Percentiles rank a stretch among this genome's conserved stretches.
Conservation (phyloP, 2,888 invertebrate genomes). For the Drosophila falleni region DNA sequence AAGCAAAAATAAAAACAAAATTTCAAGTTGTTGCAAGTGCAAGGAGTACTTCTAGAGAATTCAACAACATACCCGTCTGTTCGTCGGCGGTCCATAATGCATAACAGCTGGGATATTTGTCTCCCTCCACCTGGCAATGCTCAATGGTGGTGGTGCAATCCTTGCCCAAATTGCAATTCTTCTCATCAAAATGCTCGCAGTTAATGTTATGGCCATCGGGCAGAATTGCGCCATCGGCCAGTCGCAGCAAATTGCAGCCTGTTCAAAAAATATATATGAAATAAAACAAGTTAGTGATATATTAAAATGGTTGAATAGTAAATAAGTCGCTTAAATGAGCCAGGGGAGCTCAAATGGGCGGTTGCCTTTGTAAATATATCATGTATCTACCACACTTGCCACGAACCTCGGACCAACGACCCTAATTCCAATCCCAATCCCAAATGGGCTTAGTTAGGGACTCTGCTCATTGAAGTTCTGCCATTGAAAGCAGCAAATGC, state of each 20-base stretch:
- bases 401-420: constrained; percentile 47
- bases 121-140: constrained; percentile 87
- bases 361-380: constrained; percentile 70
- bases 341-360: constrained; percentile 24
- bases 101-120: constrained; percentile 93
- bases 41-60: neutral
- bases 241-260: constrained; percentile 42
- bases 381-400: constrained; percentile 40
- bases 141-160: constrained; percentile 87
- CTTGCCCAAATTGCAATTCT: constrained; percentile 80
- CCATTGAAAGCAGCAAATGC: constrained; percentile 55
- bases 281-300: constrained; percentile 21
- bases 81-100: constrained; percentile 92
- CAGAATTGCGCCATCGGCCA: constrained; percentile 65
- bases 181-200: constrained; percentile 83
- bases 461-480: constrained; percentile 42
- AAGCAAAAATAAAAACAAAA: constrained; percentile 3
- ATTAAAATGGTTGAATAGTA: constrained; percentile 47
- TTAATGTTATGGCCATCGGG: constrained; percentile 79
- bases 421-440: constrained; percentile 43
- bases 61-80: constrained; percentile 87
- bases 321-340: constrained; percentile 27
- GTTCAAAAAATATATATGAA: constrained; percentile 2
- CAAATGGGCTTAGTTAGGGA: constrained; percentile 17
- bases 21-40: constrained; percentile 5